phyloP scores from a whole-genome alignment of 2,797 vertebrate species.

The Hyperoplus lanceolatus region DNA sequence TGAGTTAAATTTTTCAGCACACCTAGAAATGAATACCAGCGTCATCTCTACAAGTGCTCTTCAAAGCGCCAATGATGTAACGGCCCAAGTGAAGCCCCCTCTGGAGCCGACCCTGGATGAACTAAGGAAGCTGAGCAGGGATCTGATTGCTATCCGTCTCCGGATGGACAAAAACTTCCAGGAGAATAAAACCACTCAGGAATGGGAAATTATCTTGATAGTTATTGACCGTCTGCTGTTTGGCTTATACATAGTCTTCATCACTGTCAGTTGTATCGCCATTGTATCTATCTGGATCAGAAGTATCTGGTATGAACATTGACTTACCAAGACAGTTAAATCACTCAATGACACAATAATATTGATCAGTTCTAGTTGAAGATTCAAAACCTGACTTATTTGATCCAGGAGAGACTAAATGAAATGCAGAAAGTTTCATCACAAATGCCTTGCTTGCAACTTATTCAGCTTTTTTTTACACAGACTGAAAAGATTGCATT shows the following conservation, averaged over 20 bases:
- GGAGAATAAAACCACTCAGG: not conserved
- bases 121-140: constrained; percentile 54
- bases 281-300: constrained; percentile 44
- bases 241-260: constrained; percentile 57
- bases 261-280: constrained; percentile 55
- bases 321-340: not conserved
- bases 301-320: not conserved
- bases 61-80: not conserved
- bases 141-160: constrained; percentile 49
- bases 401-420: too few relatives aligned
- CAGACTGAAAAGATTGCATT: too few relatives aligned
- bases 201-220: not conserved
- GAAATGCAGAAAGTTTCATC: too few relatives aligned
- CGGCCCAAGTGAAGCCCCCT: not conserved
- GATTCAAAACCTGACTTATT: not conserved
- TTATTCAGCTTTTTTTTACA: too few relatives aligned
- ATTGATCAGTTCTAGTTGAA: not conserved
- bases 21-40: not conserved
- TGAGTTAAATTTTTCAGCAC: not conserved
- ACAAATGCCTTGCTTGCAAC: too few relatives aligned
- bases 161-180: constrained; percentile 42
- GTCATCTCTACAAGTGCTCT: not conserved
- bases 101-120: constrained; percentile 30
- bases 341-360: not conserved
- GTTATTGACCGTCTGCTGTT: constrained; percentile 66